phyloP scores from a whole-genome alignment of 2,113 vertebrate species.

The Excalfactoria chinensis region DNA sequence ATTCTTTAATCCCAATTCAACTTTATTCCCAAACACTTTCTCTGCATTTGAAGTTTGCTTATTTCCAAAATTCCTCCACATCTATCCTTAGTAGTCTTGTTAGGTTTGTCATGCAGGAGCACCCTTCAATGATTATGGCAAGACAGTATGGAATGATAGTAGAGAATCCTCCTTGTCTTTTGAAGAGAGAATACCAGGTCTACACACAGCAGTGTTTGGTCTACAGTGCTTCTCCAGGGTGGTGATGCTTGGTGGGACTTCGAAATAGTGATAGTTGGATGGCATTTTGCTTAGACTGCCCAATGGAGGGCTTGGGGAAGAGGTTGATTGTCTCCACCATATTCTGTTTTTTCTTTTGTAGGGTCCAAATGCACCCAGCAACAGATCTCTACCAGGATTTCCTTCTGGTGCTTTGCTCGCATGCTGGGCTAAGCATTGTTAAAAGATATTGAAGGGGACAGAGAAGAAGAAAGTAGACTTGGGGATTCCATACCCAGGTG shows the following conservation, averaged over 20 bases:
- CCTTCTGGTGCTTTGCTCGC: not conserved
- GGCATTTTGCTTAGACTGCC: not conserved
- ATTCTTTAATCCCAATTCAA: not conserved
- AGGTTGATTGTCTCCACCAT: not conserved
- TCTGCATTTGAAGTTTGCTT: not conserved
- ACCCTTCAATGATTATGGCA: not conserved
- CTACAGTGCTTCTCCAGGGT: not conserved
- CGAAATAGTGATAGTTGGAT: not conserved
- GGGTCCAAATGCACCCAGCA: not conserved
- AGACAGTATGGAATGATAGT: not conserved
- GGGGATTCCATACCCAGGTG: not conserved
- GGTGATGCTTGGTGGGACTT: not conserved
- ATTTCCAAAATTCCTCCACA: not conserved
- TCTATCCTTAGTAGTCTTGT: not conserved
- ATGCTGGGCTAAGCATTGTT: not conserved
- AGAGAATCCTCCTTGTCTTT: not conserved
- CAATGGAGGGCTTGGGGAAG: accelerated
- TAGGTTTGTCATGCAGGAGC: not conserved
- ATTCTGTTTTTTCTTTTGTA: not conserved
- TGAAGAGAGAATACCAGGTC: not conserved
- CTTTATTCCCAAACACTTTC: not conserved
- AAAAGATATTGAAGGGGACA: not conserved
- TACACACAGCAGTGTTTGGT: not conserved
- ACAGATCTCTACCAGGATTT: not conserved
- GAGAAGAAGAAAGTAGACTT: not conserved